These are phyloP conservation scores for Trichogramma dendrolimi DNA, from an alignment of 2,888 invertebrate species.

Conservation along the genomic window DNA sequence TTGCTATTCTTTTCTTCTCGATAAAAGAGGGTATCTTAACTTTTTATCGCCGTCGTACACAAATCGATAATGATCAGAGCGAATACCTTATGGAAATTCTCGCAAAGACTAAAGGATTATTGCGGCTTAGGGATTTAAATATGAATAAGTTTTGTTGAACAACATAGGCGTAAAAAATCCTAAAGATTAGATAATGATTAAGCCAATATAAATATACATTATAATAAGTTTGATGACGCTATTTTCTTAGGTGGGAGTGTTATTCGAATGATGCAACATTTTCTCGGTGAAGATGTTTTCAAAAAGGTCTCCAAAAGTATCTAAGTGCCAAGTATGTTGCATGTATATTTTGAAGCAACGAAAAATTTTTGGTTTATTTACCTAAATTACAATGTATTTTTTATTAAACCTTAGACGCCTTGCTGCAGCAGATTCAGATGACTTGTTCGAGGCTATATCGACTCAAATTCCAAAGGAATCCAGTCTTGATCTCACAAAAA, in stretches of 20 bases:
- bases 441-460: slow-evolving; percentile 15
- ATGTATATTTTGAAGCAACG: slow-evolving; percentile 44
- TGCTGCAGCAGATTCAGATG: slow-evolving; percentile 13
- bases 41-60: slow-evolving; percentile 6
- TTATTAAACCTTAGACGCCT: background rate
- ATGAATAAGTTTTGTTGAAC: slow-evolving; percentile 6
- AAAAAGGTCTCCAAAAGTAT: slow-evolving; percentile 54
- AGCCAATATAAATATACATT: background rate
- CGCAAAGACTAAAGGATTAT: too few species aligned
- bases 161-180: background rate
- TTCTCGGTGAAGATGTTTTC: slow-evolving; percentile 57
- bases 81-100: background rate
- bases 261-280: slow-evolving; percentile 58
- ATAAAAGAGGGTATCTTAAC: slow-evolving; percentile 13
- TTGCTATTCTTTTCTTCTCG: background rate
- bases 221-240: slow-evolving; percentile 20
- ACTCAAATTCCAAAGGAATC: slow-evolving; percentile 3
- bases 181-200: background rate
- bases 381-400: background rate
- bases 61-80: slow-evolving; percentile 5
- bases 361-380: slow-evolving; percentile 32
- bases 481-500: slow-evolving; percentile 1
- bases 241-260: slow-evolving; percentile 46
- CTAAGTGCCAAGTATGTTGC: slow-evolving; percentile 31
- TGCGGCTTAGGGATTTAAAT: too few species aligned